Evolutionary conservation across 1,140 invertebrate species (phyloP), one percentile per base, ranked within the genome.

Genomic region (Tenebrio molitor): DNA sequence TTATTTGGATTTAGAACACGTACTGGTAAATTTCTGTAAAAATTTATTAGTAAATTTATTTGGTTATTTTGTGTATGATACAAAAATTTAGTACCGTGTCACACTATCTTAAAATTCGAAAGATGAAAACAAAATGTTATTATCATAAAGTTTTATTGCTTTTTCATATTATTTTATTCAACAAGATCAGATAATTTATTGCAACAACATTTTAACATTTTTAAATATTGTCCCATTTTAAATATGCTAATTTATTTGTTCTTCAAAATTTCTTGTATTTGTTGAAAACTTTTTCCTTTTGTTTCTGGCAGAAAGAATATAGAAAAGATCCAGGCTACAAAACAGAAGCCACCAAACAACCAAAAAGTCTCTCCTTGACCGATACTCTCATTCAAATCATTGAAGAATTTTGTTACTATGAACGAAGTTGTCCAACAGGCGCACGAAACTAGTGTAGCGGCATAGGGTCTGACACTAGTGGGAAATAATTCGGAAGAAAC

Each of bases 301-400:
- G 71, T 72, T 67, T 72, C 71, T 21, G 36, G 25, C 2, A 72
- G 39, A 29, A 41, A 63, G 29, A 65, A 19, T 1, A 25, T 10
- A 15, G 44, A 25, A 39, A 73, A 73, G 4, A 73, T 10, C n/a
- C 29, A 33, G 0, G 34, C n/a, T n/a, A n/a, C n/a, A n/a, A n/a
- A n/a, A n/a, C n/a, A n/a, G n/a, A n/a, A n/a, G n/a, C n/a, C n/a
- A n/a, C n/a, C n/a, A n/a, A n/a, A n/a, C n/a, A n/a, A n/a, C n/a
- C n/a, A n/a, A n/a, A n/a, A n/a, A n/a, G 89, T 89, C 3, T 86
- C 87, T 77, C 91, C 89, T 25, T 86, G 85, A 10, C 90, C 91
- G 3, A 94, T 82, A 0, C 84, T 83, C 0, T 82, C 72, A 0
- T 85, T 81, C 1, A 96, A 80, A 0, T 86, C 81, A n/a, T n/a